These are phyloP conservation scores for Puntigrus tetrazona DNA, from an alignment of 2,113 vertebrate genomes.

Conservation along the genomic window DNA sequence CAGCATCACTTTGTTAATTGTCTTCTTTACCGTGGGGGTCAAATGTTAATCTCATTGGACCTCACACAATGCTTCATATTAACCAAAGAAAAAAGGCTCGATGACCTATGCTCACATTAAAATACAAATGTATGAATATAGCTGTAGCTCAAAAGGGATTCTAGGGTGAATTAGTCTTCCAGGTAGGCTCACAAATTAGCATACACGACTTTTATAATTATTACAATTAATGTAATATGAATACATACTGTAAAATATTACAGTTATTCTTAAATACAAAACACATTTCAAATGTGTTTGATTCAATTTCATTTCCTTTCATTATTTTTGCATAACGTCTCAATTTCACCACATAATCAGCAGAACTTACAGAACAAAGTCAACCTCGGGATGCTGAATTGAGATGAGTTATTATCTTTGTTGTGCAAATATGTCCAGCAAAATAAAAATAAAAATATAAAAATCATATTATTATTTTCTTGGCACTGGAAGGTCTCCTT, in stretches of 20 bases:
- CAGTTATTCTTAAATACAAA: background rate
- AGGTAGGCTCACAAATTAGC: background rate
- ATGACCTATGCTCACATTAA: background rate
- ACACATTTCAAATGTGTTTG: background rate
- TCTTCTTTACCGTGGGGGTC: conserved; percentile 27
- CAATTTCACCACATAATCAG: too few species aligned
- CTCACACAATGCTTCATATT: conserved; percentile 31
- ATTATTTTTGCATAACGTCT: too few species aligned
- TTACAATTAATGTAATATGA: background rate
- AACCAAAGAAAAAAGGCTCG: conserved; percentile 1
- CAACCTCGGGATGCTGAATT: too few species aligned
- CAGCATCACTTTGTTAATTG: conserved; percentile 47
- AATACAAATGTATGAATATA: conserved; percentile 47
- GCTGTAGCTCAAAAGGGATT: background rate
- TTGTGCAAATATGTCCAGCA: background rate
- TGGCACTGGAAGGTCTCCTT: background rate
- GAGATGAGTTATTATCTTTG: too few species aligned
- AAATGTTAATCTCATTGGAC: conserved; percentile 32
- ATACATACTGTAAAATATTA: background rate
- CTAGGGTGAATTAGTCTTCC: background rate
- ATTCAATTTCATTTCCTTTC: too few species aligned
- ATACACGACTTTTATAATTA: background rate
- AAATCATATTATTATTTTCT: background rate
- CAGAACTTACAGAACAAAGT: background rate
- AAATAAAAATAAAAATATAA: background rate